Base-by-base conservation (phyloP, 2,113 vertebrate genomes). In the Lota lota region DNA sequence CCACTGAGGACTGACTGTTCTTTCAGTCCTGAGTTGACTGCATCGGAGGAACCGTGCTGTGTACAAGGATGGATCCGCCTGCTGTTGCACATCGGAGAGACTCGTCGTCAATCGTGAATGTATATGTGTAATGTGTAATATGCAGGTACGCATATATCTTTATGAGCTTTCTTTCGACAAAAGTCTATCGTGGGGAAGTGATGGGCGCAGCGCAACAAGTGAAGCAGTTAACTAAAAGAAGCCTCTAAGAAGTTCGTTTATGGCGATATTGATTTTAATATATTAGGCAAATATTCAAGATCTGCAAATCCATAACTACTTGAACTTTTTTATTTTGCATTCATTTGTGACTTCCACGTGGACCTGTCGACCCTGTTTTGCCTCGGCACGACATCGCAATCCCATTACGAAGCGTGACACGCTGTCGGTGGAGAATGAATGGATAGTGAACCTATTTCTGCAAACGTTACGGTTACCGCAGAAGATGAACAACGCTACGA, bases 401-500 rank as follows among this genome's bases (percentile, higher is more conserved):
- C 0, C 3, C 11, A 17, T 21, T 61, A 21, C 16, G 15, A 51
- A 68, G 50, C 56, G 63, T 24, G 20, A 12, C 57, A 15, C 61
- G 61, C 73, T 73, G 73, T 74, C 62, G 64, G n/a, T 10, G 69
- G 72, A 65, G 59, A 8, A 40, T 22, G 56, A 1, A 5, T 5
- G 59, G 57, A 57, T 71, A 67, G 64, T 7, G 64, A 79, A 83
- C 80, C 71, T 4, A 33, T 33, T 78, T 82, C 68, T 72, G 85
- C 82, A 78, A 83, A 73, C 5, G 84, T 61, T 61, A 79, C 83
- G 76, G 83, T 58, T 70, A 63, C 76, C 59, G 78, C 78, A 28
- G 79, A 70, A 33, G 28, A 33, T 33, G 28, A 33, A 33, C 28
- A 4, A 6, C 28, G 4, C n/a, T n/a, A n/a, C 76, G 79, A 78